Evolutionary conservation across 2,888 invertebrate species (phyloP).

Genomic region (Lycaena phlaeas): DNA sequence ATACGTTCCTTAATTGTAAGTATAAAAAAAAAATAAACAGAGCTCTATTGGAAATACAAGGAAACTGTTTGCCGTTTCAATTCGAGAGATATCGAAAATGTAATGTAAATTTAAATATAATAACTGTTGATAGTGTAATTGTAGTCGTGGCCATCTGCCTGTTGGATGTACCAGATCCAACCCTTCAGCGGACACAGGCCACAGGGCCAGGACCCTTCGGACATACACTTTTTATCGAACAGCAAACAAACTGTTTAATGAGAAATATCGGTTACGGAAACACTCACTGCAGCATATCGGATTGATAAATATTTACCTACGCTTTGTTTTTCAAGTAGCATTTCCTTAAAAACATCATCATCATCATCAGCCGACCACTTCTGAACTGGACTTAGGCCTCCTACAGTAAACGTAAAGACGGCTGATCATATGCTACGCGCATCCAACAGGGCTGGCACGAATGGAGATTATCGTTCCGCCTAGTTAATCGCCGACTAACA

Average conservation of each 20-base stretch:
- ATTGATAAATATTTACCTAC: slow-evolving; percentile 51
- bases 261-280: slow-evolving; percentile 70
- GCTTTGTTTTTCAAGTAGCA: slow-evolving; percentile 23
- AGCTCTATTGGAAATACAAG: background rate
- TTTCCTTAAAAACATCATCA: background rate
- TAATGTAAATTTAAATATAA: slow-evolving; percentile 48
- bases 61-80: slow-evolving; percentile 6
- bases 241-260: slow-evolving; percentile 57
- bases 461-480: too few species aligned
- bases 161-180: slow-evolving; percentile 42
- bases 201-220: slow-evolving; percentile 43
- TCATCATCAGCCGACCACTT: background rate
- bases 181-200: slow-evolving; percentile 33
- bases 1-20: too few species aligned
- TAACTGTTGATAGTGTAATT: slow-evolving; percentile 65
- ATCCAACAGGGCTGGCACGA: too few species aligned
- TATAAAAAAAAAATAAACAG: background rate
- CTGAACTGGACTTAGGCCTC: too few species aligned
- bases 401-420: too few species aligned
- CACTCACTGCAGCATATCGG: slow-evolving; percentile 50
- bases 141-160: slow-evolving; percentile 60
- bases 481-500: too few species aligned
- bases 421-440: too few species aligned
- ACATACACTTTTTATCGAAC: slow-evolving; percentile 57
- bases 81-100: background rate